Evolutionary conservation across 2,113 vertebrate species (phyloP).

Genomic region (Petroica traversi): DNA sequence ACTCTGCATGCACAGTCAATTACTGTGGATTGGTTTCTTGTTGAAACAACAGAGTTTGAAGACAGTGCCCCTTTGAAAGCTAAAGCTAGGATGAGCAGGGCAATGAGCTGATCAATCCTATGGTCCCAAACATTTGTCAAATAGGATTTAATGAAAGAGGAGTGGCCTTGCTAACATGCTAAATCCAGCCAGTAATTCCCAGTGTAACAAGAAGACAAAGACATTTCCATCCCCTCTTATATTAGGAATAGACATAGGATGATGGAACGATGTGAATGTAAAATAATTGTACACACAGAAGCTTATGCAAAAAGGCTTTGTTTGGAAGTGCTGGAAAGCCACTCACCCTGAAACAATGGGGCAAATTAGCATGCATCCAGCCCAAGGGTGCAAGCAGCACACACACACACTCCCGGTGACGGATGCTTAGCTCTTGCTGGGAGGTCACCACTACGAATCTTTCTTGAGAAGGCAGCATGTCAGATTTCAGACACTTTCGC

Average conservation of each 20-base stretch:
- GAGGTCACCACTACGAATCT: conserved; percentile 75
- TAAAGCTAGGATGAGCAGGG: conserved; percentile 3
- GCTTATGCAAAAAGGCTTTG: conserved; percentile 82
- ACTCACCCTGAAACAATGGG: conserved; percentile 89
- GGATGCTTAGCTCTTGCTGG: conserved; percentile 80
- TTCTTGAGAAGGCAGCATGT: conserved; percentile 77
- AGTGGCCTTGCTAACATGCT: conserved; percentile 38
- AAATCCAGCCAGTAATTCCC: conserved; percentile 63
- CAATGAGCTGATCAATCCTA: background rate
- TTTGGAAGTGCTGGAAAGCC: conserved; percentile 80
- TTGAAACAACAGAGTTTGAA: background rate
- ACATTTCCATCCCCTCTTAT: conserved; percentile 42
- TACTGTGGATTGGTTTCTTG: background rate
- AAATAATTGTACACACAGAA: conserved; percentile 72
- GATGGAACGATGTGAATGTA: conserved; percentile 82
- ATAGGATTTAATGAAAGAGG: conserved; percentile 66
- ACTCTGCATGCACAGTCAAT: background rate
- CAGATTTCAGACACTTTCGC: conserved; percentile 77
- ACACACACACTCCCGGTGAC: conserved; percentile 64
- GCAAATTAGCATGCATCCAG: conserved; percentile 82
- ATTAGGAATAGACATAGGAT: conserved; percentile 59
- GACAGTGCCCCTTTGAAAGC: background rate
- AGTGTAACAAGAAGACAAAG: conserved; percentile 66
- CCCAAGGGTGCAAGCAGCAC: conserved; percentile 67
- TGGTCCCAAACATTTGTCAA: conserved; percentile 49